Base-by-base conservation (phyloP, 2,888 invertebrate genomes). In the Pseudanteris insignis region DNA sequence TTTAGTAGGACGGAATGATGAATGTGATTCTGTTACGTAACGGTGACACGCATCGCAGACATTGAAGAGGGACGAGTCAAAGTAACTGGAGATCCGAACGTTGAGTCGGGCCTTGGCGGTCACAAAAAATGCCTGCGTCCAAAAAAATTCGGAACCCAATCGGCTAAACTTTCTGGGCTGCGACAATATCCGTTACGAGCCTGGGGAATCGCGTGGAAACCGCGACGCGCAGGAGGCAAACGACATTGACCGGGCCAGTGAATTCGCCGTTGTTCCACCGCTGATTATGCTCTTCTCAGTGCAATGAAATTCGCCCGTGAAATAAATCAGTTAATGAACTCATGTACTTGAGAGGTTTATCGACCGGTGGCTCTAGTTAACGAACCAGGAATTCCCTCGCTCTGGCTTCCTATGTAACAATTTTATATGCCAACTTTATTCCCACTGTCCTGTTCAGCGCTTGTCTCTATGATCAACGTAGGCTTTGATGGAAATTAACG, bases 61-160 rank as follows among this genome's bases (percentile, higher is more conserved):
- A 37, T 37, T 21, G 12, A 36, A 26, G 14, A 18, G 29, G 11
- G 30, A 15, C 30, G 29, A 5, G 12, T 1, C 7, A 14, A 11
- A 18, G 18, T 9, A 26, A 21, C 6, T 12, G 5, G 28, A 11
- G 18, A 4, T 4, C 6, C 9, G 18, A n/a, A 28, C 21, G 29
- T 1, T 29, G 6, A 11, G 29, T 9, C 9, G 30, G n/a, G 41
- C 15, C 51, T 30, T 47, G 36, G 38, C 37, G 34, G 32, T 26
- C 50, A 50, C 26, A 40, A 48, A 55, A 50, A 60, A n/a, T n/a
- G 53, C 63, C 55, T 70, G 71, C 72, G 70, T 73, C 69, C 67
- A 59, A 68, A 71, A 73, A 74, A 73, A 71, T 73, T 73, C 58
- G 50, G 65, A 71, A n/a, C 70, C 66, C 72, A 70, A 73, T 73